Evolutionary conservation across 2,888 invertebrate species (phyloP).

Genomic region (Sesamia inferens): DNA sequence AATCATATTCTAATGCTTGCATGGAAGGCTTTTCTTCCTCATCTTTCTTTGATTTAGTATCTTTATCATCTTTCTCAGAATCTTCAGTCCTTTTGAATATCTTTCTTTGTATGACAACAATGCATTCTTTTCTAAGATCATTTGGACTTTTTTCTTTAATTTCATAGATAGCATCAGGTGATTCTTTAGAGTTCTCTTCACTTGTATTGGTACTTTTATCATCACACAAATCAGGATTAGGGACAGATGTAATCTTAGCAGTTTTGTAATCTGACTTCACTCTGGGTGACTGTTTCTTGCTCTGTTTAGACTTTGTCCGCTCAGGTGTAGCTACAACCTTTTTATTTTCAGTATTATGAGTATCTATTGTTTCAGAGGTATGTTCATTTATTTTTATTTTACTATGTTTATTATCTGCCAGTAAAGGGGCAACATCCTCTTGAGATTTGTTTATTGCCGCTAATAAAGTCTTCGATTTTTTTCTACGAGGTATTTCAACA

Average conservation of each 20-base stretch:
- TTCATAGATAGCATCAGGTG: constrained; percentile 37
- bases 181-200: constrained; percentile 4
- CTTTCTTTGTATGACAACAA: constrained; percentile 85
- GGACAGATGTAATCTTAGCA: constrained; percentile 26
- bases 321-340: constrained; percentile 60
- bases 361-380: constrained; percentile 2
- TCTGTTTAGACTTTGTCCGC: constrained; percentile 65
- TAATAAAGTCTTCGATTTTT: constrained; percentile 76
- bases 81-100: constrained; percentile 73
- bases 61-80: constrained; percentile 33
- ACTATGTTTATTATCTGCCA: constrained; percentile 13
- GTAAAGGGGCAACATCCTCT: constrained; percentile 43
- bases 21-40: constrained; percentile 52
- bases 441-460: constrained; percentile 59
- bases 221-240: not conserved
- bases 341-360: constrained; percentile 5
- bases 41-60: constrained; percentile 27
- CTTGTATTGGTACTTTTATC: constrained; percentile 11
- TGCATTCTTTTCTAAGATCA: constrained; percentile 84
- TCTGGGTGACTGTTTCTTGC: constrained; percentile 54
- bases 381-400: constrained; percentile 28
- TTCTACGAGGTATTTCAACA: constrained; percentile 72
- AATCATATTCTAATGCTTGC: constrained; percentile 82
- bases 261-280: constrained; percentile 27
- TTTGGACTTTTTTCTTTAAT: constrained; percentile 76